Conservation (phyloP, 2,113 vertebrate species). For the Pimephales promelas region DNA sequence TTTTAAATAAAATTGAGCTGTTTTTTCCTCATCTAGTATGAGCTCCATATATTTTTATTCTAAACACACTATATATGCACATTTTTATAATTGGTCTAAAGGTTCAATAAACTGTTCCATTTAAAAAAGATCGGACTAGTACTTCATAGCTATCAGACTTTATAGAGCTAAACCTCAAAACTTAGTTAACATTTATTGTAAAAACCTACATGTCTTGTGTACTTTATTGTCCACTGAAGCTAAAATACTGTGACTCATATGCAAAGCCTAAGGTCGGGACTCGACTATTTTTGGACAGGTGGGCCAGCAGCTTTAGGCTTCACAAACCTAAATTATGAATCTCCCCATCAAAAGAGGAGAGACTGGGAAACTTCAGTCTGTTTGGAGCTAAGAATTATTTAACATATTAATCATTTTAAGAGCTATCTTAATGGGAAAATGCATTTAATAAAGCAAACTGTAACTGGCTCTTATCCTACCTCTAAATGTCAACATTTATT, state of each 20-base stretch:
- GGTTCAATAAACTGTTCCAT: not conserved
- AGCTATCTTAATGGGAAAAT: not conserved
- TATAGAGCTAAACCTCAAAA: not conserved
- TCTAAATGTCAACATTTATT: not conserved
- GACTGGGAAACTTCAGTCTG: not conserved
- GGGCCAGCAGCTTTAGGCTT: not conserved
- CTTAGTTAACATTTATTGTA: not conserved
- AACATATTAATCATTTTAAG: not conserved
- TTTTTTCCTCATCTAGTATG: not conserved
- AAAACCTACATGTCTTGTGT: not conserved
- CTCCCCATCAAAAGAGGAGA: not conserved
- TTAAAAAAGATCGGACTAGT: not conserved
- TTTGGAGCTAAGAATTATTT: not conserved
- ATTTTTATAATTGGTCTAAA: not conserved
- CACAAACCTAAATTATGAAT: not conserved
- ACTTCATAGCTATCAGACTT: not conserved
- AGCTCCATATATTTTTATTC: not conserved
- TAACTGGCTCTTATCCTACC: not conserved
- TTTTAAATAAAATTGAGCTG: not conserved
- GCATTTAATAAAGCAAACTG: not conserved
- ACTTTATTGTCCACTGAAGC: not conserved
- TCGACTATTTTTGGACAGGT: slow-evolving; percentile 33
- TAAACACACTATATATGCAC: not conserved
- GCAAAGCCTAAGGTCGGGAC: not conserved
- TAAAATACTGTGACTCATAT: slow-evolving; percentile 14